Evolutionary conservation across 2,888 invertebrate genomes (phyloP).

Genomic region (Odontomyia ornata): DNA sequence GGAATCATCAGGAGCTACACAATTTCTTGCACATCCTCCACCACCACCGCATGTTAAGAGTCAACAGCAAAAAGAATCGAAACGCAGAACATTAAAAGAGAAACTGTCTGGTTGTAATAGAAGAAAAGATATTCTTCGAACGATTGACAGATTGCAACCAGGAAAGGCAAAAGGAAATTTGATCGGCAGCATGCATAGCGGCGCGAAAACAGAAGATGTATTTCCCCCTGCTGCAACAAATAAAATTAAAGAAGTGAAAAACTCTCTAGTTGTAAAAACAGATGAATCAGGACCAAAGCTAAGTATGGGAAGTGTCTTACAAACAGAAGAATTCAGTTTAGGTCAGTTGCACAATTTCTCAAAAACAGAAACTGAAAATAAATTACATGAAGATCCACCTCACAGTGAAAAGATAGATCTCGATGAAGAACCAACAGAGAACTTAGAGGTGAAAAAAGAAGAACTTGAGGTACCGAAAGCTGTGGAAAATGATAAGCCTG

Average conservation of each 20-base stretch:
- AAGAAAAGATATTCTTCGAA: conserved; percentile 78
- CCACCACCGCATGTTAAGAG: conserved; percentile 61
- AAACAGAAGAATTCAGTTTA: conserved; percentile 73
- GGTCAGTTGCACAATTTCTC: conserved; percentile 75
- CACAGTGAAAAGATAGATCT: conserved; percentile 52
- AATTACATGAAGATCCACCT: conserved; percentile 56
- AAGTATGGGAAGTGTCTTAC: conserved; percentile 84
- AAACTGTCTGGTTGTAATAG: conserved; percentile 64
- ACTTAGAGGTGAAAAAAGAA: conserved; percentile 49
- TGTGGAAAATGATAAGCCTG: conserved; percentile 52
- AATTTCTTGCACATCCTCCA: conserved; percentile 61
- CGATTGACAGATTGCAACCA: conserved; percentile 84
- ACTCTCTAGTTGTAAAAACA: conserved; percentile 68
- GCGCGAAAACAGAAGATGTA: conserved; percentile 70
- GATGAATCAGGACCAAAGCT: conserved; percentile 80
- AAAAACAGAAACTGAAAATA: conserved; percentile 59
- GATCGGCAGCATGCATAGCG: conserved; percentile 72
- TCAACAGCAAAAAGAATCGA: conserved; percentile 64
- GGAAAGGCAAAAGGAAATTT: conserved; percentile 90
- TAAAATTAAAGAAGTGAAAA: conserved; percentile 70
- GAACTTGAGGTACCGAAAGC: conserved; percentile 54
- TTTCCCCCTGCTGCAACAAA: conserved; percentile 67
- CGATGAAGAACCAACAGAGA: conserved; percentile 53
- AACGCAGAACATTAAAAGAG: conserved; percentile 62
- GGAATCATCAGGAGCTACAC: conserved; percentile 55